Percentiles rank a stretch among this genome's conserved stretches.
phyloP scores from a whole-genome alignment of 1,140 invertebrate genomes.

The Procambarus virginalis region DNA sequence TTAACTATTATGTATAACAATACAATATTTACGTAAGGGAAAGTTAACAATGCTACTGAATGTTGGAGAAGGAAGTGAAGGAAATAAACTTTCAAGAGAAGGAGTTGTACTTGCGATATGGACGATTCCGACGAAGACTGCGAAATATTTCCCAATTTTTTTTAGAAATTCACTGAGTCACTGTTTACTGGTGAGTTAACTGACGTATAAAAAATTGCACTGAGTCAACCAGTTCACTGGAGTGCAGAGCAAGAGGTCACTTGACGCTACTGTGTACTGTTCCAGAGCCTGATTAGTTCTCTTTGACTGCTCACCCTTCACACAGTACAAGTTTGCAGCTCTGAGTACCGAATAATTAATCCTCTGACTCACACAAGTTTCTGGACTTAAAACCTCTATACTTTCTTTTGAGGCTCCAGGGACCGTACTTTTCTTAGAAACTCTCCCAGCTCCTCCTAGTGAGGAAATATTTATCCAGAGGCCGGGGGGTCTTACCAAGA shows the following conservation, averaged over 20 bases:
- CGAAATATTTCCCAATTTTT: background rate
- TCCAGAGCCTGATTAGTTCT: conserved; percentile 35
- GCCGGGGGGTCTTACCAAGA: conserved; percentile 20
- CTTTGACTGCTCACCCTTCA: conserved; percentile 33
- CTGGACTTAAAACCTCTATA: background rate
- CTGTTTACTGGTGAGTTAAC: background rate
- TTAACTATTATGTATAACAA: too few species aligned
- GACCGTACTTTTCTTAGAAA: background rate
- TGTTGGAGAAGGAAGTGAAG: background rate
- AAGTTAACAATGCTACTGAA: background rate
- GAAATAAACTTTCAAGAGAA: background rate
- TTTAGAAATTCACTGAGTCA: conserved; percentile 1
- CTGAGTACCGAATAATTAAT: background rate
- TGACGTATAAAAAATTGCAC: conserved; percentile 22
- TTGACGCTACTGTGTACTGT: conserved; percentile 2
- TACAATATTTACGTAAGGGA: too few species aligned
- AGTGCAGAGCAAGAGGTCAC: conserved; percentile 11
- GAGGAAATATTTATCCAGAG: conserved; percentile 8
- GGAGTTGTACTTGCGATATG: conserved; percentile 16
- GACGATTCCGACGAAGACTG: conserved; percentile 13
- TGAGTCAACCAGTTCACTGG: conserved; percentile 28
- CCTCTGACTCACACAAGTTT: background rate
- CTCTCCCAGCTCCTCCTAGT: conserved; percentile 16
- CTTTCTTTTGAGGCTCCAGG: background rate
- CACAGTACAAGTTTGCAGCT: conserved; percentile 32